These are phyloP conservation scores for Lerista edwardsae DNA, from an alignment of 2,797 vertebrate genomes.

Conservation along the genomic window DNA sequence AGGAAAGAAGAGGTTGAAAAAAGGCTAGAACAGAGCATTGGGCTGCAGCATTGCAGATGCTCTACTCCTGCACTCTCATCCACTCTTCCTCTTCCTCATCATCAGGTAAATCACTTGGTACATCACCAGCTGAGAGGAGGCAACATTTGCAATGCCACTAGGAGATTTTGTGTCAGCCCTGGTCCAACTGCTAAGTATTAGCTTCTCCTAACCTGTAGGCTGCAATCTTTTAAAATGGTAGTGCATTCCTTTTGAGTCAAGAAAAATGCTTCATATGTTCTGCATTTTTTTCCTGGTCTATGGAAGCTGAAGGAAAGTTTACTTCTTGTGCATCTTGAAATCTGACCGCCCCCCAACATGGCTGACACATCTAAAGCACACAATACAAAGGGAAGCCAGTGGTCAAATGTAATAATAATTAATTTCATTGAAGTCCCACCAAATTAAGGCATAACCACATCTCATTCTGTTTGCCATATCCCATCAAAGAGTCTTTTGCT, in stretches of 20 bases:
- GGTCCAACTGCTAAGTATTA: not conserved
- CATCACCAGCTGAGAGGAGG: too few species aligned
- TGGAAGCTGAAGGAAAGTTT: not conserved
- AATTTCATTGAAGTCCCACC: slow-evolving; percentile 1
- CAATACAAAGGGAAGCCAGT: not conserved
- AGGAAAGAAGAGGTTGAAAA: too few species aligned
- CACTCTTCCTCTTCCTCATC: too few species aligned
- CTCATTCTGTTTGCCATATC: not conserved
- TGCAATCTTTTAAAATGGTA: not conserved
- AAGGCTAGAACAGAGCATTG: too few species aligned
- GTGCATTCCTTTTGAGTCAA: not conserved
- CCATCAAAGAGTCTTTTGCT: not conserved
- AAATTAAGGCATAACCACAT: slow-evolving; percentile 10
- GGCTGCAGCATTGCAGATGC: too few species aligned
- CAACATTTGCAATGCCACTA: too few species aligned
- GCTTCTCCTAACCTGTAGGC: not conserved
- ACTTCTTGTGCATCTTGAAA: not conserved
- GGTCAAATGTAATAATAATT: slow-evolving; percentile 12
- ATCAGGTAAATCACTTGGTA: too few species aligned
- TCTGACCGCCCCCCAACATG: not conserved
- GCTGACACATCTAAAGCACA: not conserved
- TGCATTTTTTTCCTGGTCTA: not conserved
- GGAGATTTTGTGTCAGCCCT: too few species aligned
- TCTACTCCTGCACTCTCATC: too few species aligned
- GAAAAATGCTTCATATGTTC: not conserved